Conservation (phyloP, 92 coral and sea anemone genomes). For the Heteractis magnifica region DNA sequence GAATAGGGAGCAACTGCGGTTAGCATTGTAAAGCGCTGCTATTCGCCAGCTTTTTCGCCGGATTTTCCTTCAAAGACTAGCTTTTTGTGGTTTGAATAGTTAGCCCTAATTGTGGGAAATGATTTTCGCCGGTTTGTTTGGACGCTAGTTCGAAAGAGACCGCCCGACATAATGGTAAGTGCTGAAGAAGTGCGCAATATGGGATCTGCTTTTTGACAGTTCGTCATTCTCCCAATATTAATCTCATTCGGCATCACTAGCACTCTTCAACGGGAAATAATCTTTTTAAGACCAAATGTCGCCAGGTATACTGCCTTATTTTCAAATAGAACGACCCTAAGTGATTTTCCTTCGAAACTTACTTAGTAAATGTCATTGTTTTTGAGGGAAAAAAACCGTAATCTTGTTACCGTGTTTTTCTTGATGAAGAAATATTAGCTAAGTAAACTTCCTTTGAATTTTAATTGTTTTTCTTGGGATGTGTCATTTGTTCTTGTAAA, state of each 20-base stretch:
- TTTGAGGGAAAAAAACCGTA: not conserved
- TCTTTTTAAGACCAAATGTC: too few relatives aligned
- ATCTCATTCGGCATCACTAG: too few relatives aligned
- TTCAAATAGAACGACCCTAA: not conserved
- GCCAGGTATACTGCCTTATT: not conserved
- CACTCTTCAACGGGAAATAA: too few relatives aligned
- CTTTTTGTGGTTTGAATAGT: too few relatives aligned
- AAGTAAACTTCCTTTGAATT: not conserved
- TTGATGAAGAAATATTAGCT: not conserved
- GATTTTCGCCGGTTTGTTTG: too few relatives aligned
- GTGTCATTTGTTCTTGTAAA: not conserved
- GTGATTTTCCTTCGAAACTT: not conserved
- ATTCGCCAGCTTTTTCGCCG: not conserved
- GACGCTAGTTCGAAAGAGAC: too few relatives aligned
- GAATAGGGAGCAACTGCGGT: not conserved
- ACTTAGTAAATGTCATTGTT: not conserved
- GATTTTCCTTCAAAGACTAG: not conserved
- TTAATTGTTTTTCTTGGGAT: not conserved
- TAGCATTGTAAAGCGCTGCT: not conserved
- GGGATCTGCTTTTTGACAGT: too few relatives aligned
- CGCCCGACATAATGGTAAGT: too few relatives aligned
- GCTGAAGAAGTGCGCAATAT: too few relatives aligned
- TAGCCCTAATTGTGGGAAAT: too few relatives aligned
- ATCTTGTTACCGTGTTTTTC: not conserved
- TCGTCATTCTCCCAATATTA: too few relatives aligned